Conservation (phyloP, 2,113 vertebrate genomes). For the Vulpes lagopus region DNA sequence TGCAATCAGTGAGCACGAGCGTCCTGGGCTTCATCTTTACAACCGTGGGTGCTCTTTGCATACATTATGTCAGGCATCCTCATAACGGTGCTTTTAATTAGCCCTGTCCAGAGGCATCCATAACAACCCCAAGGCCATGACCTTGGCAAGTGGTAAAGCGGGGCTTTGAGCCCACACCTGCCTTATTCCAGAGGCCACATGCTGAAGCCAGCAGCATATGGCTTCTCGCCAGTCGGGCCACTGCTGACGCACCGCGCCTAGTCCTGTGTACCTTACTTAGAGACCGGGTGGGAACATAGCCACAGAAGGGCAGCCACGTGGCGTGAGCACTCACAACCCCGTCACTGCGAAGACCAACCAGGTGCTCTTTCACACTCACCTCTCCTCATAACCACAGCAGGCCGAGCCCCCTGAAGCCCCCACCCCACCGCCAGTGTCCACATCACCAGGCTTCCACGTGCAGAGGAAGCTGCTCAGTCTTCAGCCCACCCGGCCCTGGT, state of each 20-base stretch:
- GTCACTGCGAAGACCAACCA: not conserved
- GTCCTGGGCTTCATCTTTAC: not conserved
- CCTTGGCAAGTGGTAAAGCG: fast-evolving
- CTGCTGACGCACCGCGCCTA: fast-evolving
- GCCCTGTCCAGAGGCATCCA: not conserved
- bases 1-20: fast-evolving
- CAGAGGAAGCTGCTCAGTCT: fast-evolving
- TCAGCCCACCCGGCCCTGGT: not conserved
- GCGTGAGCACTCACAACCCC: fast-evolving
- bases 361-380: not conserved
- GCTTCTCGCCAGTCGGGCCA: not conserved
- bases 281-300: too few relatives aligned
- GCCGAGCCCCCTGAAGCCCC: not conserved
- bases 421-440: not conserved
- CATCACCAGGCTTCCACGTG: fast-evolving
- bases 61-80: fast-evolving
- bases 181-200: not conserved
- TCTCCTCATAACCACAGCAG: too few relatives aligned
- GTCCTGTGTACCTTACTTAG: not conserved
- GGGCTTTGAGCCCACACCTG: not conserved
- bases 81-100: fast-evolving
- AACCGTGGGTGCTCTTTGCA: not conserved
- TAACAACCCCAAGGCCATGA: fast-evolving
- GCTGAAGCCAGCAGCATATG: fast-evolving
- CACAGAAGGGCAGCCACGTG: fast-evolving